Conservation (phyloP, 2,888 invertebrate species). For the Dryocosmus kuriphilus region DNA sequence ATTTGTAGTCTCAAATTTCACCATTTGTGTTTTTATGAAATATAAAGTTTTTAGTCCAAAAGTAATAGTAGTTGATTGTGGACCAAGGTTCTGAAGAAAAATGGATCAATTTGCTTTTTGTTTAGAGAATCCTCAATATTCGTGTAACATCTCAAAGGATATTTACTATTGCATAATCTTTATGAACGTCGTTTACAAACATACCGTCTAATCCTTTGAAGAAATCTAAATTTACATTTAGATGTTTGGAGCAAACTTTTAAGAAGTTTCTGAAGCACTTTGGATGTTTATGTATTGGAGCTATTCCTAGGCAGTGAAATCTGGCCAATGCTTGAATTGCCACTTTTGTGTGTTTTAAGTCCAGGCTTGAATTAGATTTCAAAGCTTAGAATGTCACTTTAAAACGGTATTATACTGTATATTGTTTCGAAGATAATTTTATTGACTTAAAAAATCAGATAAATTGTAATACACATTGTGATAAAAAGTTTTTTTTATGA, state of each 20-base stretch:
- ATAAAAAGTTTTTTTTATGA: no score
- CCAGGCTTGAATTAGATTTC: constrained; percentile 70
- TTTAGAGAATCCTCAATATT: neutral
- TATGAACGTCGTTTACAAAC: neutral
- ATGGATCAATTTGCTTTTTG: neutral
- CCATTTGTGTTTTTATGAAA: neutral
- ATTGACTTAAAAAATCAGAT: no score
- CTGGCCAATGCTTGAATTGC: constrained; percentile 79
- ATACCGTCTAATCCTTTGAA: neutral
- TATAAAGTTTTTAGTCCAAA: neutral
- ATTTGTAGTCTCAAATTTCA: no score
- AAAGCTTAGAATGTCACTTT: no score
- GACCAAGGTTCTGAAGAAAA: neutral
- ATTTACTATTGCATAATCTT: neutral
- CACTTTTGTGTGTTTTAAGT: constrained; percentile 78
- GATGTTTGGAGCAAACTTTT: neutral
- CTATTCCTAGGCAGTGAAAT: constrained; percentile 81
- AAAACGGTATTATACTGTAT: no score
- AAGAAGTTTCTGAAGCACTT: constrained; percentile 67
- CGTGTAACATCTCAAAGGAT: neutral
- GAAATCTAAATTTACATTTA: neutral
- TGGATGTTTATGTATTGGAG: constrained; percentile 76
- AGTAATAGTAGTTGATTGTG: neutral
- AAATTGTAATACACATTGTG: no score
- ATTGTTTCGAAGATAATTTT: no score